Base-by-base conservation (phyloP, 2,797 vertebrate genomes). In the Lepilemur ruficaudatus region DNA sequence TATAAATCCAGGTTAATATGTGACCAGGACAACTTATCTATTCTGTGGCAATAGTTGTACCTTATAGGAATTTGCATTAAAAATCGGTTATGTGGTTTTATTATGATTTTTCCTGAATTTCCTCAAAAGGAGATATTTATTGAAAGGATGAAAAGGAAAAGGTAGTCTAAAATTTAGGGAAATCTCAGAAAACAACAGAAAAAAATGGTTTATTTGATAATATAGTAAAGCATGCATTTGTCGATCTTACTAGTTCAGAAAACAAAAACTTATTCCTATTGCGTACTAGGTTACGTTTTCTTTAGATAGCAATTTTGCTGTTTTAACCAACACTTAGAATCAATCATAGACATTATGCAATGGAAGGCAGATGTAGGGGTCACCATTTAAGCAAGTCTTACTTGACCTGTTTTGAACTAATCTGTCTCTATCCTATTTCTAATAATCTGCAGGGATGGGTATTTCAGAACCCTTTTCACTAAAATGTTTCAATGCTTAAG, bases 351-450 rank as follows among this genome's bases (percentile, higher is more conserved):
- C 57, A 22, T 55, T 79, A n/a, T 12, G 11, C 76, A 75, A 80
- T 85, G 50, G 67, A 86, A 89, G 76, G 81, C 93, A 92, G 92
- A 86, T 88, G 87, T 55, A n/a, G 79, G 46, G 81, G 89, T 95
- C 70, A 89, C 63, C 15, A 30, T 50, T 82, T 52, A 59, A 80
- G 43, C 25, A 65, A 81, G 69, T 76, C 88, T 93, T 80, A 59
- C n/a, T 67, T 93, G 94, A 78, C 80, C 72, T 81, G 14, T 52
- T 81, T 55, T 70, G 78, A 57, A 59, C 32, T 76, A 88, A 88
- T 96, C 55, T 67, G 14, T 80, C 48, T 94, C 78, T 89, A 59
- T 82, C 38, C n/a, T 81, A 55, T 70, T 96, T 81, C 86, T 88
- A n/a, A 65, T 48, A 43, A 70, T 83, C 91, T 93, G 86, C 12